Percentiles rank a stretch among this genome's conserved stretches.
Evolutionary conservation across 2,797 vertebrate species (phyloP).

Genomic region (Melanotaenia maccullochi): DNA sequence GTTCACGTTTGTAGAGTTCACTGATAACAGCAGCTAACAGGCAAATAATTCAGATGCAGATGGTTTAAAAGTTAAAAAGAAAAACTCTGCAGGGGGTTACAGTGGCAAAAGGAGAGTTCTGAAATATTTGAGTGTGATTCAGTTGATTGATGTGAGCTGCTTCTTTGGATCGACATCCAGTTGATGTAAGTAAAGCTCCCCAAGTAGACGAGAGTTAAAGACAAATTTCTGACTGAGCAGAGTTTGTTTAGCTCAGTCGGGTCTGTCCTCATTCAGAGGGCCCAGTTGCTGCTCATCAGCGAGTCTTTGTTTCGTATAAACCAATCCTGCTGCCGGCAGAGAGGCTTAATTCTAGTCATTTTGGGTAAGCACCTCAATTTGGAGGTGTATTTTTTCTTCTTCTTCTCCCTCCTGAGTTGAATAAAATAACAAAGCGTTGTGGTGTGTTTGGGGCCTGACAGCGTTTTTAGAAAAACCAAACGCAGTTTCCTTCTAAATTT

Average conservation of each 20-base stretch:
- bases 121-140: too few species aligned
- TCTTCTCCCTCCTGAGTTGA: background rate
- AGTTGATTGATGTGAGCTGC: background rate
- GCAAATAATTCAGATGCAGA: background rate
- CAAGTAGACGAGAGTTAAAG: slow-evolving; percentile 13
- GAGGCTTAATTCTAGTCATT: slow-evolving; percentile 37
- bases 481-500: background rate
- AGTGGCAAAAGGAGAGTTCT: too few species aligned
- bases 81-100: background rate
- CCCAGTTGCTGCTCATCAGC: slow-evolving; percentile 36
- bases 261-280: slow-evolving; percentile 35
- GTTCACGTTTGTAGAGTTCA: background rate
- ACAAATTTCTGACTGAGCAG: slow-evolving; percentile 3
- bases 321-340: slow-evolving; percentile 4
- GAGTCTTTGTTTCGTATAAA: slow-evolving; percentile 47
- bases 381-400: slow-evolving; percentile 12
- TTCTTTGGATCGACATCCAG: background rate
- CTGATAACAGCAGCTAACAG: background rate
- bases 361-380: slow-evolving; percentile 26
- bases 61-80: background rate
- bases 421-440: background rate
- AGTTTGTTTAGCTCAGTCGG: slow-evolving; percentile 45
- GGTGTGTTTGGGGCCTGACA: background rate
- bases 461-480: background rate
- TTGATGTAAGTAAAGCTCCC: background rate